These are phyloP conservation scores for Cheiracanthium punctorium DNA, from an alignment of 2,888 invertebrate species.

Conservation along the genomic window DNA sequence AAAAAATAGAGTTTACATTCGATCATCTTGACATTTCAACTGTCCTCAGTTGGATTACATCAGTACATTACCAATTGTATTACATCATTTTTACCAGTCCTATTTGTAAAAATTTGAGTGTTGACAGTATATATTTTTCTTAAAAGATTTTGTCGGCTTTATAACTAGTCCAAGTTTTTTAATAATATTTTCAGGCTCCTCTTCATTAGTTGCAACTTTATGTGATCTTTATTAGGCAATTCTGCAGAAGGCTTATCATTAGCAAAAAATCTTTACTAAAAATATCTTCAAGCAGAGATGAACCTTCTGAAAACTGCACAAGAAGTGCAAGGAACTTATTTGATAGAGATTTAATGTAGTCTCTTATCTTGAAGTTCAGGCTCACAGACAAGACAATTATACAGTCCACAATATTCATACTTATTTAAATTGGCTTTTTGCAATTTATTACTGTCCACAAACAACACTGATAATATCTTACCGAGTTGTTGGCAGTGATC, in stretches of 20 bases:
- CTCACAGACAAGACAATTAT: not conserved
- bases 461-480: not conserved
- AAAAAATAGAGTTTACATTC: too few species aligned
- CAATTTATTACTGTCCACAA: not conserved
- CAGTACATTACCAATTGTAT: too few species aligned
- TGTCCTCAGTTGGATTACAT: too few species aligned
- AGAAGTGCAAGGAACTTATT: too few species aligned
- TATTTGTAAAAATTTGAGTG: too few species aligned
- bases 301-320: too few species aligned
- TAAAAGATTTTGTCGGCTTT: not conserved
- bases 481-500: constrained; percentile 17
- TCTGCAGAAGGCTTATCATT: constrained; percentile 63
- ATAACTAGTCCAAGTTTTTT: constrained; percentile 47
- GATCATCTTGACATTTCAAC: too few species aligned
- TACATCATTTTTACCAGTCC: too few species aligned
- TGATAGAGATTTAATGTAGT: too few species aligned
- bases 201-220: constrained; percentile 12
- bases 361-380: too few species aligned
- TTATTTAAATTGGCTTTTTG: not conserved
- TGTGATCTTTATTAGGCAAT: constrained; percentile 41
- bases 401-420: not conserved
- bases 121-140: too few species aligned
- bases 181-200: constrained; percentile 32
- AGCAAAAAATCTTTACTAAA: constrained; percentile 7
- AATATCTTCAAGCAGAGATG: not conserved